phyloP scores from a whole-genome alignment of 92 coral and sea anemone genomes.

The Chrysogorgia sp. region DNA sequence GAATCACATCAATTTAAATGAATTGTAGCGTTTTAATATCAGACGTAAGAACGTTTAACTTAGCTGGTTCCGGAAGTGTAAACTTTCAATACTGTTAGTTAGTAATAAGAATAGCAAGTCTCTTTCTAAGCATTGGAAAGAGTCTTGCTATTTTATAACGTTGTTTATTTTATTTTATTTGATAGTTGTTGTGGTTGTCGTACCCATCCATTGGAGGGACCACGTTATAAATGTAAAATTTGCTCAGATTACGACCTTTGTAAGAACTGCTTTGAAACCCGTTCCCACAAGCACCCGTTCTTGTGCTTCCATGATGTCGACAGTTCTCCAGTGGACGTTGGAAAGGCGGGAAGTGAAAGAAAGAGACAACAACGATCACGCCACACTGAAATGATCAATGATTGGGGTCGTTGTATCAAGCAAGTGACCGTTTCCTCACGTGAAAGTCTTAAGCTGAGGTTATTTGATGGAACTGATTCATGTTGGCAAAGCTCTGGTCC shows the following conservation, averaged over 20 bases:
- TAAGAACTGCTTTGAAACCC: conserved; percentile 90
- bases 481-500: conserved; percentile 99
- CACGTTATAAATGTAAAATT: conserved; percentile 92
- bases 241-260: conserved; percentile 94
- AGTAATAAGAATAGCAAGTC: too few relatives aligned
- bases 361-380: conserved; percentile 65
- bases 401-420: conserved; percentile 89
- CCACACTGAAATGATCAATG: conserved; percentile 79
- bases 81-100: too few relatives aligned
- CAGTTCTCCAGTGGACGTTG: conserved; percentile 85
- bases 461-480: conserved; percentile 89
- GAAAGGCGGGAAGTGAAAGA: conserved; percentile 86
- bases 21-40: too few relatives aligned
- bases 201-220: conserved; percentile 89
- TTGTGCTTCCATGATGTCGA: conserved; percentile 91
- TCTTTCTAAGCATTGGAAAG: background rate
- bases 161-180: background rate
- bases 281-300: conserved; percentile 89
- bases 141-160: background rate
- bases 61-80: too few relatives aligned
- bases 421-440: conserved; percentile 92
- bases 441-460: conserved; percentile 79
- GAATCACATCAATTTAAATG: too few relatives aligned
- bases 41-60: too few relatives aligned
- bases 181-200: conserved; percentile 90